Base-by-base conservation (phyloP, 2,113 vertebrate genomes). In the Sigmodon hispidus region DNA sequence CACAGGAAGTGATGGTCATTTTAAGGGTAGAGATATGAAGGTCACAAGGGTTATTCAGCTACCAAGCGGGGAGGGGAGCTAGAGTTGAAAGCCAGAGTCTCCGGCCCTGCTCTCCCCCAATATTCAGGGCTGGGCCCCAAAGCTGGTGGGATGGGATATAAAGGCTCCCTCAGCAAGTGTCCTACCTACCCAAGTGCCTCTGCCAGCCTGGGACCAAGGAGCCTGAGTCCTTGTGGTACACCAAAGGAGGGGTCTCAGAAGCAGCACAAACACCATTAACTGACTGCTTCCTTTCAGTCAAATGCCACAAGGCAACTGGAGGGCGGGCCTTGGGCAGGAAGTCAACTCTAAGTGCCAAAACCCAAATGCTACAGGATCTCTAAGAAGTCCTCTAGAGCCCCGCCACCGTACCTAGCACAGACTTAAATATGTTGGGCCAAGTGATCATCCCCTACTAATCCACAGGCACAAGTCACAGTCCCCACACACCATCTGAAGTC, bases 271-370 rank as follows among this genome's bases (percentile, higher is more conserved):
- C 26, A n/a, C 43, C 89, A 84, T 22, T 3, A 19, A 13, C 52
- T n/a, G 57, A 19, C 36, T 59, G 52, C 40, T 88, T 85, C 24
- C 57, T 75, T 93, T 90, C 85, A 73, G 31, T 87, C 89, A 94
- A 96, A 85, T n/a, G 7, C 29, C 50, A 86, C 81, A 52, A 59
- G 43, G 21, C 63, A 85, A 88, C 52, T 81, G 40, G 48, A 80
- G n/a, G 77, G 61, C 89, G 73, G 55, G 55, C 48, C 55, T 83
- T 26, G 65, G 69, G 22, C 34, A 55, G 43, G 93, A 81, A 88
- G 50, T 5, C 11, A 57, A 9, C 63, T 70, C 79, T 67, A 73
- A 94, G 88, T 93, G 50, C 65, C 73, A 88, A 59, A 88, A 16
- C 9, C 34, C 73, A 3, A 89, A 75, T 6, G 29, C 11, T 76